phyloP scores from a whole-genome alignment of 2,113 vertebrate species.

The Chaetura pelagica region DNA sequence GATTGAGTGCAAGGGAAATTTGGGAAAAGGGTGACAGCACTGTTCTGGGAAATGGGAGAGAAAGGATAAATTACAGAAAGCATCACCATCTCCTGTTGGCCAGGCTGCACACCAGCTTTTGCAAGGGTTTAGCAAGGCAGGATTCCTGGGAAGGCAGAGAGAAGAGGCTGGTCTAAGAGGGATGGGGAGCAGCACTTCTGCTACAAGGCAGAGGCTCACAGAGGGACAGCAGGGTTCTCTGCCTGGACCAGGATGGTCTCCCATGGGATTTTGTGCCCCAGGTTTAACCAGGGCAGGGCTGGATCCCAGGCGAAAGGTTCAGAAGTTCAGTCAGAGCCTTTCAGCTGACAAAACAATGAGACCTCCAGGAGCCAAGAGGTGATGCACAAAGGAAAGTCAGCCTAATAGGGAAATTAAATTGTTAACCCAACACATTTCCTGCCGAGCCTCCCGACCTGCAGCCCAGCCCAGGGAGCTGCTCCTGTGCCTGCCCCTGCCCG shows the following conservation, averaged over 20 bases:
- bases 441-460: background rate
- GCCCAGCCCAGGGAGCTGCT: background rate
- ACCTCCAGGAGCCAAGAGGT: slow-evolving; percentile 6
- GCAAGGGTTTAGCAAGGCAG: background rate
- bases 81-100: background rate
- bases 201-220: accelerated
- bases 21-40: background rate
- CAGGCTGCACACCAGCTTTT: background rate
- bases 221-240: accelerated
- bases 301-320: background rate
- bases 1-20: background rate
- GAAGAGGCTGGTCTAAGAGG: background rate
- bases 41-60: background rate
- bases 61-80: background rate
- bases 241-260: background rate
- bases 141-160: background rate
- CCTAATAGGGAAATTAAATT: background rate
- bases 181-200: background rate
- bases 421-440: background rate
- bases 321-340: slow-evolving; percentile 6
- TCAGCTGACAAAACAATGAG: slow-evolving; percentile 36
- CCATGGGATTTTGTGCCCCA: background rate
- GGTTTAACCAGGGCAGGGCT: background rate
- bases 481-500: too few species aligned
- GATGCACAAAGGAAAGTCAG: background rate